phyloP scores from a whole-genome alignment of 2,888 invertebrate genomes.

The Cinara cedri region DNA sequence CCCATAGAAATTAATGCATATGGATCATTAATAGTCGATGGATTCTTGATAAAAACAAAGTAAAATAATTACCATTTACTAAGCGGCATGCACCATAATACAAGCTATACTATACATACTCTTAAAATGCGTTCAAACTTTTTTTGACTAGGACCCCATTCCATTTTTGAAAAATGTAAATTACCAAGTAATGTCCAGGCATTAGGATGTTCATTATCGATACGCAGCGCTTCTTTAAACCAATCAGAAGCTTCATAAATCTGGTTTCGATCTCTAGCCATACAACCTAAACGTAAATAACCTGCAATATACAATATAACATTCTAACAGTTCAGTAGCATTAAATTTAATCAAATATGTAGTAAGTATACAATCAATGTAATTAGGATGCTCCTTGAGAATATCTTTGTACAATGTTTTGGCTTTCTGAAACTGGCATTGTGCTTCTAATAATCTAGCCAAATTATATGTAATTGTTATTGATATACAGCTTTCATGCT shows the following conservation, averaged over 20 bases:
- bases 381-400: slow-evolving; percentile 95
- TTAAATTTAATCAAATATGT: not conserved
- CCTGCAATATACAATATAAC: slow-evolving; percentile 62
- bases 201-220: slow-evolving; percentile 95
- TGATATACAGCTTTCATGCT: slow-evolving; percentile 94
- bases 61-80: not conserved
- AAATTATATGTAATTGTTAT: slow-evolving; percentile 96
- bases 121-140: slow-evolving; percentile 97
- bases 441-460: slow-evolving; percentile 89
- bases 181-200: slow-evolving; percentile 97
- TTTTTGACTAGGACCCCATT: slow-evolving; percentile 98
- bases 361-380: slow-evolving; percentile 79
- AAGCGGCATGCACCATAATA: not conserved
- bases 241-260: slow-evolving; percentile 99
- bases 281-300: slow-evolving; percentile 83
- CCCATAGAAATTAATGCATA: slow-evolving; percentile 96
- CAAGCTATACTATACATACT: slow-evolving; percentile 60
- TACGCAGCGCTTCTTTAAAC: slow-evolving; percentile 96
- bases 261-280: slow-evolving; percentile 98
- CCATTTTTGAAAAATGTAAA: slow-evolving; percentile 95
- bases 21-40: slow-evolving; percentile 83
- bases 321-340: not conserved
- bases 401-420: slow-evolving; percentile 97
- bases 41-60: slow-evolving; percentile 66
- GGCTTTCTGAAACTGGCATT: slow-evolving; percentile 90